phyloP scores from a whole-genome alignment of 2,113 vertebrate species.

The Aptenodytes patagonicus region DNA sequence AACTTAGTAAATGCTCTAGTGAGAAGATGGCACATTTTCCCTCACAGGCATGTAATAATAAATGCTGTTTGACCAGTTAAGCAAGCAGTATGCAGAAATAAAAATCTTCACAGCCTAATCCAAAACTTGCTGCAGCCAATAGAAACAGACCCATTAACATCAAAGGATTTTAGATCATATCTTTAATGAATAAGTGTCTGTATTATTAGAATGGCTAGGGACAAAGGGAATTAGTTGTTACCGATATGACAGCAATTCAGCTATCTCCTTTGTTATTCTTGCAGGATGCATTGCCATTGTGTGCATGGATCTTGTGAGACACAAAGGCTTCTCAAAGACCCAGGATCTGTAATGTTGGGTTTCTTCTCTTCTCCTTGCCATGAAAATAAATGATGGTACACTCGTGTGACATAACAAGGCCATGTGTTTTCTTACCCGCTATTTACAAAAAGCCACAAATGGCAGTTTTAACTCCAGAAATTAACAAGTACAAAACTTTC shows the following conservation, averaged over 20 bases:
- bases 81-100: background rate
- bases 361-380: background rate
- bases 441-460: background rate
- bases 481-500: background rate
- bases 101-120: background rate
- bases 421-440: background rate
- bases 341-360: background rate
- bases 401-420: background rate
- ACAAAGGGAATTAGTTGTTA: background rate
- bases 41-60: background rate
- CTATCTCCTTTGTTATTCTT: background rate
- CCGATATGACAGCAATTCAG: background rate
- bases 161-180: background rate
- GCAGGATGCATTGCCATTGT: background rate
- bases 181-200: background rate
- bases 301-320: background rate
- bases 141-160: background rate
- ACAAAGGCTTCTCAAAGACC: background rate
- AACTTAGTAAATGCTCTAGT: background rate
- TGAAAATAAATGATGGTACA: background rate
- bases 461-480: background rate
- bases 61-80: constrained; percentile 33
- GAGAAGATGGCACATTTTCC: constrained; percentile 21
- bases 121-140: background rate
- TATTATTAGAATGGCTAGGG: background rate